Evolutionary conservation across 2,113 vertebrate species (phyloP).

Genomic region (Ameiurus melas): DNA sequence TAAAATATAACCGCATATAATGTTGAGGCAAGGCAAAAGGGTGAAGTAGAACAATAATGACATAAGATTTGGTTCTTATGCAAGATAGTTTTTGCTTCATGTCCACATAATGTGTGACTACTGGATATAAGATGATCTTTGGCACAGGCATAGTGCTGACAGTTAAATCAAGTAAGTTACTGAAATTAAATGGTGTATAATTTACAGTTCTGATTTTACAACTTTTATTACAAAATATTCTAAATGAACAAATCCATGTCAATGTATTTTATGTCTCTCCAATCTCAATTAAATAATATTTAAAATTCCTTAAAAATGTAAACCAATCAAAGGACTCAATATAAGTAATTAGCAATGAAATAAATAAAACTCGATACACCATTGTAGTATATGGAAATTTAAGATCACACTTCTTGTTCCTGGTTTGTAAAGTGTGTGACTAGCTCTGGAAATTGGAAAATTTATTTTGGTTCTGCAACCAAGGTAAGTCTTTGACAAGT

Average conservation of each 20-base stretch:
- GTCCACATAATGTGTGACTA: conserved; percentile 41
- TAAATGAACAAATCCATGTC: background rate
- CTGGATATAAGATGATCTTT: conserved; percentile 34
- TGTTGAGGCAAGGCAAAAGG: background rate
- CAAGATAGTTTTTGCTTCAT: conserved; percentile 12
- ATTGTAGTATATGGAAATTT: background rate
- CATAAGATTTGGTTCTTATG: background rate
- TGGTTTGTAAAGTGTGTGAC: conserved; percentile 39
- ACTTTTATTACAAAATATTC: background rate
- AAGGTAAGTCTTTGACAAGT: conserved; percentile 44
- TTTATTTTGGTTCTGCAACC: conserved; percentile 51
- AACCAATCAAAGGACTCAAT: background rate
- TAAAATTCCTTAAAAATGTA: background rate
- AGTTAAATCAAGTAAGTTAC: conserved; percentile 32
- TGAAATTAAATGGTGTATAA: background rate
- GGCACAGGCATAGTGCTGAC: conserved; percentile 31
- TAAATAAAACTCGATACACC: background rate
- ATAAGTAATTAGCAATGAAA: background rate
- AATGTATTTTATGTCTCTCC: background rate
- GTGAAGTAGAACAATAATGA: background rate
- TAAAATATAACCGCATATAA: background rate
- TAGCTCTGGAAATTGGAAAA: conserved; percentile 19
- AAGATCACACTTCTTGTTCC: conserved; percentile 14
- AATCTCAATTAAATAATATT: background rate
- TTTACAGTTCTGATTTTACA: background rate